phyloP scores from a whole-genome alignment of 2,797 vertebrate species.

The Sebastes vulpes region DNA sequence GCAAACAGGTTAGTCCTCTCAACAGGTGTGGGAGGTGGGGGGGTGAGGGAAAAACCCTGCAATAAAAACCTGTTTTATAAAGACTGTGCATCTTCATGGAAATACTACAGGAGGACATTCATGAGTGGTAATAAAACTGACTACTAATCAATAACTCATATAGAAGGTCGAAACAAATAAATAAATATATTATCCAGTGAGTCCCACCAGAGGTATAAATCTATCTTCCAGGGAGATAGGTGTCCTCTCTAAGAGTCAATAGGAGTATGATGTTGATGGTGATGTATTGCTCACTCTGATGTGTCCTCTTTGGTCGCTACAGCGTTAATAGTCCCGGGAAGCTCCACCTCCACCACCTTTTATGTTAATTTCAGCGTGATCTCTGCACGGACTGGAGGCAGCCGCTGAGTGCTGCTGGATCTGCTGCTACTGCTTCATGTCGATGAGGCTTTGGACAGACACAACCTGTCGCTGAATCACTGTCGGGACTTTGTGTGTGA shows the following conservation, averaged over 20 bases:
- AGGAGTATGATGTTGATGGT: not conserved
- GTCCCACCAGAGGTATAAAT: not conserved
- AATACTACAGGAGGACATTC: not conserved
- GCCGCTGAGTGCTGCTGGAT: constrained; percentile 14
- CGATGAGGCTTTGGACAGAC: constrained; percentile 25
- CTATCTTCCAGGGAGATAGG: not conserved
- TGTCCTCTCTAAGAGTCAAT: not conserved
- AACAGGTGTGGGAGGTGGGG: constrained; percentile 3
- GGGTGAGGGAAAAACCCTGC: no score
- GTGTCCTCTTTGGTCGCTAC: constrained; percentile 25
- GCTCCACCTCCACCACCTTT: constrained; percentile 81
- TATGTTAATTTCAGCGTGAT: constrained; percentile 79
- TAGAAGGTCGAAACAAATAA: not conserved
- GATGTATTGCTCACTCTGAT: not conserved
- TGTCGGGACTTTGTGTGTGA: constrained; percentile 1
- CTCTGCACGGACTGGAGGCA: constrained; percentile 27
- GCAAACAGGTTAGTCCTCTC: not conserved
- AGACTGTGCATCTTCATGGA: not conserved
- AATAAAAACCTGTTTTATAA: not conserved
- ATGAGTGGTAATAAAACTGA: no score
- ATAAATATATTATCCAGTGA: no score
- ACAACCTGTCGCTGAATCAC: constrained; percentile 18
- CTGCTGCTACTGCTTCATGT: constrained; percentile 29
- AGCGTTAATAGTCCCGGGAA: constrained; percentile 57
- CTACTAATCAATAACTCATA: not conserved